phyloP scores from a whole-genome alignment of 2,888 invertebrate genomes.

The Girardia tigrina region DNA sequence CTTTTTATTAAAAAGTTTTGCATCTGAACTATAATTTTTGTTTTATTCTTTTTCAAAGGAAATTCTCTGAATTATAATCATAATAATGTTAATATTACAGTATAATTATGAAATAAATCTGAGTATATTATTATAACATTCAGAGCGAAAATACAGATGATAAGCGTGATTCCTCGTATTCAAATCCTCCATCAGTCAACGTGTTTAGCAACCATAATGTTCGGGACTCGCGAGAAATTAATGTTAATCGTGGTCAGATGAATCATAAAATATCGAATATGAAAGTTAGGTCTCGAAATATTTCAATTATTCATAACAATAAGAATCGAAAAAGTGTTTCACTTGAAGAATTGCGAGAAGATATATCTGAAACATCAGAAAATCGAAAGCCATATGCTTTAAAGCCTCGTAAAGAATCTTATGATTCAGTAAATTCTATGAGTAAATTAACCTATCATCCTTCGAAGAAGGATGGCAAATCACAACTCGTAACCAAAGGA shows the following conservation, averaged over 20 bases:
- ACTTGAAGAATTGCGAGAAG: background rate
- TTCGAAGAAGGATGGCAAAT: background rate
- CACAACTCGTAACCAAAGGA: background rate
- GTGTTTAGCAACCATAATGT: background rate
- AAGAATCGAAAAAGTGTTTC: background rate
- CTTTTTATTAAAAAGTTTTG: too few relatives aligned
- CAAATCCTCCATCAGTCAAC: too few relatives aligned
- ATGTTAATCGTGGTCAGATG: background rate
- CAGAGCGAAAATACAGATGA: too few relatives aligned
- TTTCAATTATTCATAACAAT: background rate
- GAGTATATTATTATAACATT: too few relatives aligned
- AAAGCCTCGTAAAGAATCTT: background rate
- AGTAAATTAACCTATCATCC: conserved; percentile 19
- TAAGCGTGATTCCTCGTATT: too few relatives aligned
- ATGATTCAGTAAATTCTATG: background rate
- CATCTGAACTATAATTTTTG: too few relatives aligned
- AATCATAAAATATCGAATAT: background rate
- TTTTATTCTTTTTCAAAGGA: too few relatives aligned
- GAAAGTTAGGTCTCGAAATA: background rate
- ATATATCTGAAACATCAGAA: background rate
- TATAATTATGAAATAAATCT: too few relatives aligned
- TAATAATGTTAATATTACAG: too few relatives aligned
- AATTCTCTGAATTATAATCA: too few relatives aligned
- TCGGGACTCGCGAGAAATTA: background rate
- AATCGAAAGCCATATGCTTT: background rate